Conservation (phyloP, 2,797 vertebrate genomes). For the Halcyon chelicuti region DNA sequence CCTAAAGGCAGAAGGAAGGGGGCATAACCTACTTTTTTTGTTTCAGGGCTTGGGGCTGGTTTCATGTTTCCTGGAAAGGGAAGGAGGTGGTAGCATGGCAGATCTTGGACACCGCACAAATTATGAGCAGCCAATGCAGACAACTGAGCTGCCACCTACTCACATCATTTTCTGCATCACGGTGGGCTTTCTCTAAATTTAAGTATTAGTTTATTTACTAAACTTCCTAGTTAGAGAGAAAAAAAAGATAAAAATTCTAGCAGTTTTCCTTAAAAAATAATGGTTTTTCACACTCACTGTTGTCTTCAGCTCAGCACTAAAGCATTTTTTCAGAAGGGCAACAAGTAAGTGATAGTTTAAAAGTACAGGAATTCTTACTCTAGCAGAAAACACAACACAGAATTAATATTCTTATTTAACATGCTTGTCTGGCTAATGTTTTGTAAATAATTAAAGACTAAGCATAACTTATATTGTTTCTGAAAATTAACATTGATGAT, state of each 20-base stretch:
- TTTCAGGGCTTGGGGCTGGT: background rate
- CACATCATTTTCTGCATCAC: background rate
- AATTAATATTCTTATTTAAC: background rate
- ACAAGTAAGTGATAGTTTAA: background rate
- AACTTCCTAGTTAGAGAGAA: rapidly evolving
- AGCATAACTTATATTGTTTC: background rate
- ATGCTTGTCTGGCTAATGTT: background rate
- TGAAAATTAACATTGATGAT: background rate
- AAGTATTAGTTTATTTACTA: background rate
- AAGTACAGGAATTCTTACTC: background rate
- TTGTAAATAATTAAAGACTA: background rate
- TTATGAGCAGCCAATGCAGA: background rate
- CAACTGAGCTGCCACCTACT: background rate
- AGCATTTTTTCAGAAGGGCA: background rate
- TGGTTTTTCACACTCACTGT: background rate
- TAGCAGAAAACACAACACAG: background rate
- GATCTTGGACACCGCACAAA: background rate
- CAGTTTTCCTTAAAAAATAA: background rate
- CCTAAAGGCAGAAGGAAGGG: background rate
- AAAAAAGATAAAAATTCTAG: background rate
- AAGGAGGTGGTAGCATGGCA: background rate
- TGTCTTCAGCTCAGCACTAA: background rate
- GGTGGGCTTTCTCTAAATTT: background rate
- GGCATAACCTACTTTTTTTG: background rate
- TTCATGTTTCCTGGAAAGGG: background rate